These are phyloP conservation scores for Brachionus paranguensis DNA, from an alignment of 1,140 invertebrate genomes.

Conservation along the genomic window DNA sequence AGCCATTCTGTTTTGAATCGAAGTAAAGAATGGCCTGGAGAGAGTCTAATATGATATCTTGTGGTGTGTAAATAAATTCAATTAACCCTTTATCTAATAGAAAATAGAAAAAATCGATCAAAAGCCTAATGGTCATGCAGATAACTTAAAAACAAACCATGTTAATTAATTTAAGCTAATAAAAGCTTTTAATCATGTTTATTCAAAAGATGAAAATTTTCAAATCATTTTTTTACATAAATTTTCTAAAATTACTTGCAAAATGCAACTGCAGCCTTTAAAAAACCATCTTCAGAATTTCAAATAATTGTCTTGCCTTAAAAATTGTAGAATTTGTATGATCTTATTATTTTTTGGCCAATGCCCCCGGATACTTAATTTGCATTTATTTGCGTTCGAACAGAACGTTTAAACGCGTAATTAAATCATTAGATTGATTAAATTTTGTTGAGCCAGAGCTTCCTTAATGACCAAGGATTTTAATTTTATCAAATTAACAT, in stretches of 20 bases:
- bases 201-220: background rate
- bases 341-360: background rate
- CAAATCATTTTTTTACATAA: background rate
- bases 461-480: background rate
- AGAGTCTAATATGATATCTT: background rate
- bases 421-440: background rate
- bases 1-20: background rate
- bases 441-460: background rate
- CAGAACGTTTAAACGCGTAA: background rate
- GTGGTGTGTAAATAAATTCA: background rate
- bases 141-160: background rate
- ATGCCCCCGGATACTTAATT: background rate
- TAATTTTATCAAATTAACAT: background rate
- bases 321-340: background rate
- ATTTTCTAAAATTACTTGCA: background rate
- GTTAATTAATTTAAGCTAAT: background rate
- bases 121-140: background rate
- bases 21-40: background rate
- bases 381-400: slow-evolving; percentile 2
- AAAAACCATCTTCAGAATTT: background rate
- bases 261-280: too few species aligned
- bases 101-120: background rate
- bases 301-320: background rate
- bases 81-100: background rate
- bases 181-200: background rate